Base-by-base conservation (phyloP, 2,797 vertebrate species). In the Falco columbarius region DNA sequence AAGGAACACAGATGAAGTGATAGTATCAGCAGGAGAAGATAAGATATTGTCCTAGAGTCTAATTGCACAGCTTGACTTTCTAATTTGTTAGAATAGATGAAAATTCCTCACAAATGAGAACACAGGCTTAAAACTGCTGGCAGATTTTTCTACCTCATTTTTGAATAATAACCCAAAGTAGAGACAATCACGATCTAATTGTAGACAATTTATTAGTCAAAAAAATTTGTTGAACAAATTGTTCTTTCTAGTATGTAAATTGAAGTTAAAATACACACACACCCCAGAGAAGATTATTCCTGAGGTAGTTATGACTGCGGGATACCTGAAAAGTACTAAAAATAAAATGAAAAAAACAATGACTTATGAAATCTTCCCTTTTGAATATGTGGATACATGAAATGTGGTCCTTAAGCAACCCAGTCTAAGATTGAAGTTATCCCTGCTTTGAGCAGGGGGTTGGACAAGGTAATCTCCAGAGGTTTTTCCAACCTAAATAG, bases 51-150 rank as follows among this genome's bases (percentile, higher is more conserved):
- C 72, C 68, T 74, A 61, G 68, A 36, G 26, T 77, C 56, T 91
- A 95, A 83, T 91, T 81, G 79, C 65, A 46, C 91, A 95, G 85
- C 56, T 65, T 88, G 94, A 86, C 12, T 91, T 95, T 70, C 65
- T 83, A 56, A 63, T 83, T 83, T 87, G 42, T 76, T 90, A 66
- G 81, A 89, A 77, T 14, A 90, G 16, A 86, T 29, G 19, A 74
- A 94, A 93, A 90, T 38, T 86, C 34, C 15, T 66, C 73, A 77
- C 32, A 61, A 89, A 91, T 14, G 9, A 26, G 22, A 87, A 52
- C 36, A 67, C 9, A 81, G 23, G 30, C 32, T 86, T 67, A 63
- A 81, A 95, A 62, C 8, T 59, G 13, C 40, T 65, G 18, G 14
- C 18, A 68, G 56, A 65, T 56, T 90, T 93, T 89, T 85, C 44